Conservation (phyloP, 2,888 invertebrate species). For the Eupithecia abbreviata region DNA sequence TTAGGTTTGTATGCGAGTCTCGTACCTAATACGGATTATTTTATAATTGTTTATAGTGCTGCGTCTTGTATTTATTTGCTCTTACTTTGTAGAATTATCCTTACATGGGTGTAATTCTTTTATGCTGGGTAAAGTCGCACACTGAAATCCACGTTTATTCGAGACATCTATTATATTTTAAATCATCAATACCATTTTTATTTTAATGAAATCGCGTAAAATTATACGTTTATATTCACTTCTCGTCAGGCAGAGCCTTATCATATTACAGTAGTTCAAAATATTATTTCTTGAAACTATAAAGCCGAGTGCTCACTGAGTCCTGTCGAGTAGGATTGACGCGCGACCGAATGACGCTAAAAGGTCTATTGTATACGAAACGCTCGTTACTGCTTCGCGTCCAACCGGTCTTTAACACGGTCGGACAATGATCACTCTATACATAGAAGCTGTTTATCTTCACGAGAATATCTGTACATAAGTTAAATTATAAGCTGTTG, state of each 20-base stretch:
- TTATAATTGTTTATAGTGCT: constrained; percentile 62
- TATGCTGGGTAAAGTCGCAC: not conserved
- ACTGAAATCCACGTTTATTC: not conserved
- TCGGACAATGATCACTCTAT: constrained; percentile 81
- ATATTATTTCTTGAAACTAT: constrained; percentile 38
- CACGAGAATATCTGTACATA: constrained; percentile 41
- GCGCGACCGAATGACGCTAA: constrained; percentile 79
- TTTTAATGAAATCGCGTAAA: not conserved
- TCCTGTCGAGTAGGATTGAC: constrained; percentile 69
- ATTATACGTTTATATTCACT: not conserved
- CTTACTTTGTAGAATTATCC: not conserved
- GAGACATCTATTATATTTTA: not conserved
- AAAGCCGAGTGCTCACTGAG: constrained; percentile 68
- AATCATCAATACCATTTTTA: not conserved
- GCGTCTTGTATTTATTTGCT: constrained; percentile 41
- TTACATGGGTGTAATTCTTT: constrained; percentile 8
- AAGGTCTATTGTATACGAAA: constrained; percentile 84
- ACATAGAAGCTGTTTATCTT: constrained; percentile 72
- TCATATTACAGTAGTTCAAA: not conserved
- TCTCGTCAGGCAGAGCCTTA: not conserved
- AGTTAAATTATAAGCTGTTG: not conserved
- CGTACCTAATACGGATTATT: constrained; percentile 68
- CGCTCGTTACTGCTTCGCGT: constrained; percentile 75
- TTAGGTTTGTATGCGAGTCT: constrained; percentile 66
- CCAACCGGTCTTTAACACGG: constrained; percentile 82